Evolutionary conservation across 2,888 invertebrate genomes (phyloP).

Genomic region (Philaethria dido): DNA sequence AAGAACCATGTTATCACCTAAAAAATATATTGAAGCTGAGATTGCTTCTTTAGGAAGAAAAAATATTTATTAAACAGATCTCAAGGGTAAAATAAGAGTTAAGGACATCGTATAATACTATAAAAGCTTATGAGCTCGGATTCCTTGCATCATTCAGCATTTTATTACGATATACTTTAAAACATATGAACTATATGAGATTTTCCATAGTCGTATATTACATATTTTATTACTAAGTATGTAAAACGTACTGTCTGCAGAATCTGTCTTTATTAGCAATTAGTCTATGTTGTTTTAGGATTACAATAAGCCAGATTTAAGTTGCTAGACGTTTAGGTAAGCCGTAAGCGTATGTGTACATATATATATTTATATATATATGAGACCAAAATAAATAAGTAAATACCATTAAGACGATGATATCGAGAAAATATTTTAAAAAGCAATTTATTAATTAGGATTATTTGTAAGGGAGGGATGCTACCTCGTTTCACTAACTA

Average conservation of each 20-base stretch:
- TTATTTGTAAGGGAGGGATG: too few species aligned
- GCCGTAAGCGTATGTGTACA: too few species aligned
- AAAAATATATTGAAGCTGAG: not conserved
- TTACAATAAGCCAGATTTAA: not conserved
- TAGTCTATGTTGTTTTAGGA: not conserved
- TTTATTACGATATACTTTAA: not conserved
- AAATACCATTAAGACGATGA: not conserved
- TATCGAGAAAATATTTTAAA: not conserved
- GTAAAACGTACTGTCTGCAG: not conserved
- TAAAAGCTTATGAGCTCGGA: not conserved
- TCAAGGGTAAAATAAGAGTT: not conserved
- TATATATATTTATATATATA: not conserved
- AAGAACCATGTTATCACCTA: not conserved
- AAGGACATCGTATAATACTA: not conserved
- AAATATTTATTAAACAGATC: not conserved
- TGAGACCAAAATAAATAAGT: not conserved
- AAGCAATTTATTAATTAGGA: too few species aligned
- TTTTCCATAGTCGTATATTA: not conserved
- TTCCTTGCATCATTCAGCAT: not conserved
- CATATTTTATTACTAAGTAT: not conserved
- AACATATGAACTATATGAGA: not conserved
- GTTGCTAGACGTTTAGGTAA: not conserved
- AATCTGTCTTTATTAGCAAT: not conserved
- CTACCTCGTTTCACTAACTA: too few species aligned
- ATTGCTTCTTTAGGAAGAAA: not conserved